Conservation (phyloP, 2,113 vertebrate species). For the Corythaixoides concolor region DNA sequence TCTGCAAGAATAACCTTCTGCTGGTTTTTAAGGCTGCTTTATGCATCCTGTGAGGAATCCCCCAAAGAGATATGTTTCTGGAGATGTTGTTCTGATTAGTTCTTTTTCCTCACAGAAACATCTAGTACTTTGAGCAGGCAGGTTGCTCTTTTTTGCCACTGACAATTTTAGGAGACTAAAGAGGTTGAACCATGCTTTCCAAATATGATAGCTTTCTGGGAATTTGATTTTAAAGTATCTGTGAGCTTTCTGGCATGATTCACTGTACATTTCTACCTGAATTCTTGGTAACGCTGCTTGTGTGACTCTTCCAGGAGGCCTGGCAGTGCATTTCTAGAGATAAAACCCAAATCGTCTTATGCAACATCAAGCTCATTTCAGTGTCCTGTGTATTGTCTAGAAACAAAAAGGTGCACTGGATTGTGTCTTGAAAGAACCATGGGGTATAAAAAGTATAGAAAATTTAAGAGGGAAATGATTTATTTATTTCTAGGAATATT, state of each 20-base stretch:
- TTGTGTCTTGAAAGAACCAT: background rate
- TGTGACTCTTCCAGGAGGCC: background rate
- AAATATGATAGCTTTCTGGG: background rate
- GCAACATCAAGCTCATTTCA: background rate
- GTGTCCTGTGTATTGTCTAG: background rate
- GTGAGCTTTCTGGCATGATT: background rate
- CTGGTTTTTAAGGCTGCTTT: background rate
- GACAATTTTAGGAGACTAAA: background rate
- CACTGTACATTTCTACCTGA: background rate
- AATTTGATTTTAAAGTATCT: background rate
- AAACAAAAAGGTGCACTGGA: background rate
- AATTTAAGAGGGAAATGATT: accelerated
- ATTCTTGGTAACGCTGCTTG: background rate
- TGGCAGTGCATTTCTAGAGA: background rate
- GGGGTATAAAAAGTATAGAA: background rate
- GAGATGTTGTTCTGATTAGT: background rate
- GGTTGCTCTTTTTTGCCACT: background rate
- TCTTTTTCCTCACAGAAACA: background rate
- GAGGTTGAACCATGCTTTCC: background rate
- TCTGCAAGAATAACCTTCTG: background rate
- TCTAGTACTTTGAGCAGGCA: background rate
- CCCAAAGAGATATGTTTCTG: background rate
- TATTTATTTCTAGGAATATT: background rate
- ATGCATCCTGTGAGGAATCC: background rate
- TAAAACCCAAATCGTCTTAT: background rate